A percentile compares a stretch with the other conserved stretches of the same genome.
phyloP scores from a whole-genome alignment of 2,888 invertebrate genomes.

The Thymelicus sylvestris region DNA sequence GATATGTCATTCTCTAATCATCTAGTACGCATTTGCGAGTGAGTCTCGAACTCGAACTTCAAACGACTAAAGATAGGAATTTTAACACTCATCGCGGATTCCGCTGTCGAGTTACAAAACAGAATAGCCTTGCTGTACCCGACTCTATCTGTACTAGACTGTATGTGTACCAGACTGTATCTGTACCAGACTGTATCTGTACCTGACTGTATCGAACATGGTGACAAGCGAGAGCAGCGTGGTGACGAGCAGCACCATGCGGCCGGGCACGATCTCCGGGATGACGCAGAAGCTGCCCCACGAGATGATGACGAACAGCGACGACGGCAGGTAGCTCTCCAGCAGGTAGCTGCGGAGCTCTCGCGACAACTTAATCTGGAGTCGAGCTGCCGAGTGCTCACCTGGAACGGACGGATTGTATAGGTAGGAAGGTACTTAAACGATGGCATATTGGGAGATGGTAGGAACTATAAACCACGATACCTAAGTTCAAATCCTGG shows the following conservation, averaged over 20 bases:
- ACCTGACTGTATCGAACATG: conserved; percentile 88
- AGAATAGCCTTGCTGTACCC: too few species aligned
- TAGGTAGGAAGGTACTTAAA: neutral
- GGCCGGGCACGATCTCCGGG: conserved; percentile 87
- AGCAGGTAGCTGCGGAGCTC: conserved; percentile 86
- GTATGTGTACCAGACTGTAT: too few species aligned
- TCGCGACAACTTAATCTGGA: conserved; percentile 85
- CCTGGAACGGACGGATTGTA: conserved; percentile 58
- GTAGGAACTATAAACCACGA: too few species aligned
- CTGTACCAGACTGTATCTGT: conserved; percentile 6
- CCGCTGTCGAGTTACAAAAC: too few species aligned
- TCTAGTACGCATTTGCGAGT: too few species aligned
- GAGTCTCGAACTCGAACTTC: too few species aligned
- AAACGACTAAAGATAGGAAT: too few species aligned
- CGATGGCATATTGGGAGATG: too few species aligned
- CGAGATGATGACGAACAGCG: conserved; percentile 87
- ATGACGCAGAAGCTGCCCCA: conserved; percentile 88
- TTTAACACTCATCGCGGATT: too few species aligned
- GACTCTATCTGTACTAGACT: too few species aligned
- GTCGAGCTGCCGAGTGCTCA: conserved; percentile 85
- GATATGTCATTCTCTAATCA: too few species aligned
- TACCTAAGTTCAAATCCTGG: too few species aligned
- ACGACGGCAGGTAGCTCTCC: conserved; percentile 87
- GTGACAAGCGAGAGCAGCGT: conserved; percentile 86
- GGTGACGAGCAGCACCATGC: conserved; percentile 87